A percentile compares a stretch with the other conserved stretches of the same genome.
These are phyloP conservation scores for Trissolcus basalis DNA, from an alignment of 1,140 invertebrate genomes.

Conservation along the genomic window DNA sequence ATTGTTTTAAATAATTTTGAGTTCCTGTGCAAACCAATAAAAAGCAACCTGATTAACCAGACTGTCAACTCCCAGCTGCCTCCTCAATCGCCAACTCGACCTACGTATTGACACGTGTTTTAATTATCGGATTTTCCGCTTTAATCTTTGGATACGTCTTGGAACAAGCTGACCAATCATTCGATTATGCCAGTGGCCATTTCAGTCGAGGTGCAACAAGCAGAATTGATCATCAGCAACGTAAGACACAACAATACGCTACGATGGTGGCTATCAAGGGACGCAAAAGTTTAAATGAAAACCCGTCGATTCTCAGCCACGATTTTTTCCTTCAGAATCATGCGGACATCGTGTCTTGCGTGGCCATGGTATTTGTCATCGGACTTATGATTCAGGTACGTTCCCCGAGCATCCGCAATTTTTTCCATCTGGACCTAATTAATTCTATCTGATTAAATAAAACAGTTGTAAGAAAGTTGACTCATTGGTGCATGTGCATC, in stretches of 20 bases:
- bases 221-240: neutral
- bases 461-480: no score
- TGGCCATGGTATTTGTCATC: conserved; percentile 98
- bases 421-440: neutral
- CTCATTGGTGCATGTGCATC: no score
- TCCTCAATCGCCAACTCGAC: conserved; percentile 87
- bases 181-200: conserved; percentile 82
- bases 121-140: conserved; percentile 89
- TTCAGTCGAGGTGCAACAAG: conserved; percentile 69
- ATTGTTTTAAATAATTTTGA: no score
- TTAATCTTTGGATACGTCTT: conserved; percentile 96
- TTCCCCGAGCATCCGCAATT: neutral
- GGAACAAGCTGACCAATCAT: conserved; percentile 71
- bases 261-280: conserved; percentile 78
- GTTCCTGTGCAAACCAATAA: conserved; percentile 85
- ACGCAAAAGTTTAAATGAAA: conserved; percentile 88
- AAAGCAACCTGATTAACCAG: conserved; percentile 77
- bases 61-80: conserved; percentile 73
- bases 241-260: neutral
- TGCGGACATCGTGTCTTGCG: conserved; percentile 98
- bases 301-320: conserved; percentile 97
- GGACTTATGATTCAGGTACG: conserved; percentile 96
- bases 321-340: conserved; percentile 99
- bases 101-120: conserved; percentile 90
- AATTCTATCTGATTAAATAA: no score